These are phyloP conservation scores for Salvator merianae DNA, from an alignment of 2,113 vertebrate genomes.

Conservation along the genomic window DNA sequence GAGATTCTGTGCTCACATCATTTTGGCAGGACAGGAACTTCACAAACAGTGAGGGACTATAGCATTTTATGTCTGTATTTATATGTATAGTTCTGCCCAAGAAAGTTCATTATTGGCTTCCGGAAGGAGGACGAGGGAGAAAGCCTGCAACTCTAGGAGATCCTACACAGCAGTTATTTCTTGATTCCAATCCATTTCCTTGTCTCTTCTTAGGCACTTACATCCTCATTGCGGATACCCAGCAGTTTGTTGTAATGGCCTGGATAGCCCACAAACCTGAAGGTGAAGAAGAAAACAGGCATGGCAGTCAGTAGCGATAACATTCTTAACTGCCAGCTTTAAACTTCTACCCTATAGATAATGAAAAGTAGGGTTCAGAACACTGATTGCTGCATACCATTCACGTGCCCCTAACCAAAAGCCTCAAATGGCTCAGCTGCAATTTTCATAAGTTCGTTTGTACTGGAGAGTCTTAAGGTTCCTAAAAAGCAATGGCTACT, in stretches of 20 bases:
- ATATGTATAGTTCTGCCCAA: neutral
- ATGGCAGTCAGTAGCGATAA: neutral
- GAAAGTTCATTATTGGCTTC: neutral
- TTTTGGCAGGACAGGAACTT: too few species aligned
- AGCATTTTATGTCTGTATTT: neutral
- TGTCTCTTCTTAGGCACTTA: constrained; percentile 24
- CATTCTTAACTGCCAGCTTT: neutral
- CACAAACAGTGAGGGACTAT: too few species aligned
- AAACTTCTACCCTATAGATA: neutral
- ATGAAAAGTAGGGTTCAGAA: neutral
- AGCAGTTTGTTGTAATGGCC: constrained; percentile 53
- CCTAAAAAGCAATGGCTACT: neutral
- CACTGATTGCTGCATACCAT: neutral
- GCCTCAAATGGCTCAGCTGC: neutral
- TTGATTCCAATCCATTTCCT: neutral
- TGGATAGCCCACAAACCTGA: constrained; percentile 59
- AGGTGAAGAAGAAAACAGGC: neutral
- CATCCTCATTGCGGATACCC: constrained; percentile 59
- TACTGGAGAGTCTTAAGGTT: neutral
- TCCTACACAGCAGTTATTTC: neutral
- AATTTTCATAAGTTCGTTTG: neutral
- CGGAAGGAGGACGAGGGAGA: too few species aligned
- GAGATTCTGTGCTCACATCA: too few species aligned
- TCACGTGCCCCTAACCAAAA: neutral
- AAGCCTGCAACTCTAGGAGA: neutral